A percentile compares a stretch with the other conserved stretches of the same genome.
These are phyloP conservation scores for Drosophila lutescens DNA, from an alignment of 2,888 invertebrate species.

Conservation along the genomic window DNA sequence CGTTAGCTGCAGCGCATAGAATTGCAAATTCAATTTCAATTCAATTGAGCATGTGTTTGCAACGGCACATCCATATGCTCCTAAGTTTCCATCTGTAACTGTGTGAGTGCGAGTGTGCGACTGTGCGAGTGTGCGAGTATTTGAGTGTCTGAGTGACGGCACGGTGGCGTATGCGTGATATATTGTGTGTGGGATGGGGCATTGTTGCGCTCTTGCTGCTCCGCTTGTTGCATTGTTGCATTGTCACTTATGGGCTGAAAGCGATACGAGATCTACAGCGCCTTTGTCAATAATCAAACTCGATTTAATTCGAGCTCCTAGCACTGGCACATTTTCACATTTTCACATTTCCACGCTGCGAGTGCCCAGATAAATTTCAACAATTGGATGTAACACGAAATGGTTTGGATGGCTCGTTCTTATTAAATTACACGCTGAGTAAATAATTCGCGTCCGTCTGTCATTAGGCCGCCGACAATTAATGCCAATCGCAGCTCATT, in stretches of 20 bases:
- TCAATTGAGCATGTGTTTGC: slow-evolving; percentile 79
- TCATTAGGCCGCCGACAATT: slow-evolving; percentile 55
- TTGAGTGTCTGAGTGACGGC: slow-evolving; percentile 1
- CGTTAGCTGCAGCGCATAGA: slow-evolving; percentile 72
- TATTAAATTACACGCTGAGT: slow-evolving; percentile 43
- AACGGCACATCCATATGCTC: slow-evolving; percentile 64
- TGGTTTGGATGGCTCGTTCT: slow-evolving; percentile 20
- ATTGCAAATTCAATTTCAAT: slow-evolving; percentile 80
- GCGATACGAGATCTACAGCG: slow-evolving; percentile 50
- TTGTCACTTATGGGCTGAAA: slow-evolving; percentile 64
- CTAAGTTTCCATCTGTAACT: slow-evolving; percentile 24
- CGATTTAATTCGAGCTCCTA: slow-evolving; percentile 33
- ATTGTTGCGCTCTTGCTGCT: slow-evolving; percentile 63
- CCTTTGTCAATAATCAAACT: slow-evolving; percentile 50
- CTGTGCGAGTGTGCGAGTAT: slow-evolving; percentile 1
- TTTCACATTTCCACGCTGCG: slow-evolving; percentile 9
- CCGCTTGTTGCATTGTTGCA: slow-evolving; percentile 75
- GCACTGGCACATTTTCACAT: no score
- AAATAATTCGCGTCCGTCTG: slow-evolving; percentile 36
- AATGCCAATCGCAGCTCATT: slow-evolving; percentile 68
- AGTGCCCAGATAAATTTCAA: slow-evolving; percentile 13
- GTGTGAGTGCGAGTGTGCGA: not conserved
- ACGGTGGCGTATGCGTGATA: slow-evolving; percentile 26
- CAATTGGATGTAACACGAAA: not conserved
- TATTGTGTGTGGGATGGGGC: slow-evolving; percentile 42